These are phyloP conservation scores for Galerucella nymphaeae DNA, from an alignment of 2,888 invertebrate species.

Conservation along the genomic window DNA sequence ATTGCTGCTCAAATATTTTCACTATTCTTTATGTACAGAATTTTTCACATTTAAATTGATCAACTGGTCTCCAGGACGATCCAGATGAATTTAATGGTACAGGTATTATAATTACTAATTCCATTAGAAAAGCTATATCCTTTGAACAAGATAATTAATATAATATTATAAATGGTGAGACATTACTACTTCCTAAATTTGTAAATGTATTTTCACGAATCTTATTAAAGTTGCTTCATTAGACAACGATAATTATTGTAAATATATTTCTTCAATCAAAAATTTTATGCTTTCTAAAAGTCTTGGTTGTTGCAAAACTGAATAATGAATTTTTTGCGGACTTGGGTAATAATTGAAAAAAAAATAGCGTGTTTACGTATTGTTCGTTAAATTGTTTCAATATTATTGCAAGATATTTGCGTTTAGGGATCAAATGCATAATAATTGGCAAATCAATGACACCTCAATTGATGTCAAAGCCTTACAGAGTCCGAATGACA, in stretches of 20 bases:
- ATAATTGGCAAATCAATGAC: not conserved
- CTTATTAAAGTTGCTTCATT: conserved; percentile 46
- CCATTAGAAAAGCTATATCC: not conserved
- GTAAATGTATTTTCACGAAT: conserved; percentile 19
- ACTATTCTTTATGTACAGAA: too few species aligned
- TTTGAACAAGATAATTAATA: conserved; percentile 15
- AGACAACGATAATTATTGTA: conserved; percentile 46
- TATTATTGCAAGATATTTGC: conserved; percentile 11
- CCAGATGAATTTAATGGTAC: not conserved
- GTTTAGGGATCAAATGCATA: conserved; percentile 18
- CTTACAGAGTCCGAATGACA: too few species aligned
- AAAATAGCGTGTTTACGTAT: conserved; percentile 32
- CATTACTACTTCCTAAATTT: conserved; percentile 23
- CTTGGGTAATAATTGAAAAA: conserved; percentile 42
- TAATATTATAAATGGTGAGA: not conserved
- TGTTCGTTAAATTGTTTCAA: conserved; percentile 21
- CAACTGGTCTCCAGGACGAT: not conserved
- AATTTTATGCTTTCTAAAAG: conserved; percentile 53
- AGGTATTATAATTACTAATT: not conserved
- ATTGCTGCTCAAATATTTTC: too few species aligned
- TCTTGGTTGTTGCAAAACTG: conserved; percentile 47
- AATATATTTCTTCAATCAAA: conserved; percentile 49
- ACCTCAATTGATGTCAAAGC: too few species aligned
- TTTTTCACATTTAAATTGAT: not conserved
- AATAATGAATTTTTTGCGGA: conserved; percentile 40